Evolutionary conservation across 2,113 vertebrate species (phyloP).

Genomic region (Varanus salvator): DNA sequence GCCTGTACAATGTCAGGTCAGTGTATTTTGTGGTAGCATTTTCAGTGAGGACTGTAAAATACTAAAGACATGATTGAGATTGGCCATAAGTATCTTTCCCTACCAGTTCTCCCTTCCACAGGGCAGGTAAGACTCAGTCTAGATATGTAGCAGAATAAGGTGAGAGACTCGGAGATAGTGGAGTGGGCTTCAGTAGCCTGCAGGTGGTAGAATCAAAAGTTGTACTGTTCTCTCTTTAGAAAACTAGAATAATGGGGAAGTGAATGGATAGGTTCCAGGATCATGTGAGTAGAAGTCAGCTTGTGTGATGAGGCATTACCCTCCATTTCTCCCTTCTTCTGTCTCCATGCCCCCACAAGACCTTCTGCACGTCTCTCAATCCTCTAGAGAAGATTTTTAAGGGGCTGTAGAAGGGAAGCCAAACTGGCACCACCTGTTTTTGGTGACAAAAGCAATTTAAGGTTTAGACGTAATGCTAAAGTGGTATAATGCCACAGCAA

Average conservation of each 20-base stretch:
- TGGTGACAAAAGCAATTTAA: no score
- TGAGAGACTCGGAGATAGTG: not conserved
- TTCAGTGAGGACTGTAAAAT: slow-evolving; percentile 59
- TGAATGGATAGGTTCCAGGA: no score
- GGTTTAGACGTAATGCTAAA: no score
- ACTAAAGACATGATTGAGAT: slow-evolving; percentile 55
- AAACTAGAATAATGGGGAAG: not conserved
- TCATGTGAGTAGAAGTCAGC: no score
- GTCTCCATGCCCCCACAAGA: no score
- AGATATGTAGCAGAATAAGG: not conserved
- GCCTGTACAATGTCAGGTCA: slow-evolving; percentile 98
- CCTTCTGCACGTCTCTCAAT: no score
- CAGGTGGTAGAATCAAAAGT: not conserved
- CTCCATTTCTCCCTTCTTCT: no score
- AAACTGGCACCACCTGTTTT: no score
- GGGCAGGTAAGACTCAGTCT: not conserved
- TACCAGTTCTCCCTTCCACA: no score
- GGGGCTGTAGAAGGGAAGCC: no score
- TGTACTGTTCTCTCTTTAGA: not conserved
- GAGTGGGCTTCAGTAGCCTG: not conserved
- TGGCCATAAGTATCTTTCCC: slow-evolving; percentile 56
- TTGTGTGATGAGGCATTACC: no score
- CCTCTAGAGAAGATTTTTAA: no score
- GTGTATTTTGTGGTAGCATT: not conserved
- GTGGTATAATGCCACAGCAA: slow-evolving; percentile 33